Conservation (phyloP, 2,888 invertebrate genomes). For the Eupithecia exiguata region DNA sequence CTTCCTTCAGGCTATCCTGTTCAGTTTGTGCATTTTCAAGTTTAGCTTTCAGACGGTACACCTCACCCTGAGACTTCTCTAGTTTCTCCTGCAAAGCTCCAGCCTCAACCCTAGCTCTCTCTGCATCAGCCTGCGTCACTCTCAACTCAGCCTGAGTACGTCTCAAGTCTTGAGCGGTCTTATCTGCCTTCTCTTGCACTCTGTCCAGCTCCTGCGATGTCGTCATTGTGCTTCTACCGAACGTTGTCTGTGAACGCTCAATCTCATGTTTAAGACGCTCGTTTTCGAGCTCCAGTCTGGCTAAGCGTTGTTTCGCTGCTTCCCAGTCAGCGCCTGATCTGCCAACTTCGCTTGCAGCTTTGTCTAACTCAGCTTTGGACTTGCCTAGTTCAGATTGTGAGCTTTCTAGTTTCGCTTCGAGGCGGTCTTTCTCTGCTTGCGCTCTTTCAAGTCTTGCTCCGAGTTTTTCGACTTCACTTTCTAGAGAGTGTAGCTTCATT, state of each 20-base stretch:
- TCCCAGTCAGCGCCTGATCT: conserved; percentile 96
- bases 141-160: conserved; percentile 95
- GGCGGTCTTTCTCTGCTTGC: conserved; percentile 94
- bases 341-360: conserved; percentile 94
- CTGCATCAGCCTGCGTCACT: conserved; percentile 95
- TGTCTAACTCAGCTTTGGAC: conserved; percentile 96
- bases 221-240: conserved; percentile 91
- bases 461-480: conserved; percentile 95
- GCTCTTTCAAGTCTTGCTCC: conserved; percentile 94
- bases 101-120: conserved; percentile 92
- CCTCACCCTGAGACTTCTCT: conserved; percentile 97
- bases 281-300: conserved; percentile 94
- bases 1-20: conserved; percentile 95
- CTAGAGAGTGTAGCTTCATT: conserved; percentile 95
- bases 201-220: conserved; percentile 93
- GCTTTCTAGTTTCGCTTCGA: conserved; percentile 95
- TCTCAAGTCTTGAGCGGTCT: conserved; percentile 91
- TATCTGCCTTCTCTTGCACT: conserved; percentile 93
- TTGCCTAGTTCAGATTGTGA: conserved; percentile 97
- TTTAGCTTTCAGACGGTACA: conserved; percentile 96
- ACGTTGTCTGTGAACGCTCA: conserved; percentile 92
- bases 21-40: conserved; percentile 97
- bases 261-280: conserved; percentile 94
- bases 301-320: conserved; percentile 91
- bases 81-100: conserved; percentile 95